phyloP scores from a whole-genome alignment of 1,140 invertebrate genomes.

The Drosophila trapezifrons region DNA sequence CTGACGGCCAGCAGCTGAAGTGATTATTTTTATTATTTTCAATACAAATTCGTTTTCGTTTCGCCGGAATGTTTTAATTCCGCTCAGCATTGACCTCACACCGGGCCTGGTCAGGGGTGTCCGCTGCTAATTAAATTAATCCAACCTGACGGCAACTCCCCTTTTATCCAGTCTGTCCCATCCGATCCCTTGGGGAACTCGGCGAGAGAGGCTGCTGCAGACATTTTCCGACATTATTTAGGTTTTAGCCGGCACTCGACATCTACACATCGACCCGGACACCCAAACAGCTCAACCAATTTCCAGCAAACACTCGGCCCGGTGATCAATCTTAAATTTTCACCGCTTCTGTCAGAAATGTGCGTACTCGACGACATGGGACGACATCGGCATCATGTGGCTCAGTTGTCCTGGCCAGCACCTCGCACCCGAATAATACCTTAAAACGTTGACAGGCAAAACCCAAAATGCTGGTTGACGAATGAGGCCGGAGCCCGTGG shows the following conservation, averaged over 20 bases:
- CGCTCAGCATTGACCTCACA: conserved; percentile 54
- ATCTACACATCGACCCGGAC: conserved; percentile 15
- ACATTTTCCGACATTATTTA: conserved; percentile 68
- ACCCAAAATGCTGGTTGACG: conserved; percentile 74
- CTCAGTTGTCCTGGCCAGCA: conserved; percentile 48
- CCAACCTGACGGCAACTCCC: conserved; percentile 32
- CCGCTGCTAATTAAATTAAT: conserved; percentile 66
- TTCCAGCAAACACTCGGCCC: conserved; percentile 67
- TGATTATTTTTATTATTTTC: conserved; percentile 60
- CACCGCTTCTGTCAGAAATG: conserved; percentile 83
- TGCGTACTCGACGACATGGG: conserved; percentile 74
- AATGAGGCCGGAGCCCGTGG: conserved; percentile 47
- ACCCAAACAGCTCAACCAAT: conserved; percentile 59
- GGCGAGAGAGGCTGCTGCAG: conserved; percentile 11
- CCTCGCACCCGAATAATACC: conserved; percentile 42
- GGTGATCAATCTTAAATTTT: conserved; percentile 84
- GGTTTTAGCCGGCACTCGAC: conserved; percentile 75
- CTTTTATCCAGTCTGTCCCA: conserved; percentile 3
- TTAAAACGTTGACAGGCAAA: conserved; percentile 67
- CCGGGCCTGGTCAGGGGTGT: conserved; percentile 33
- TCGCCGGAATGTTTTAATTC: conserved; percentile 42
- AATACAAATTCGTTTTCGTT: conserved; percentile 49
- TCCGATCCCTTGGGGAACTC: conserved; percentile 29
- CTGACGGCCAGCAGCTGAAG: conserved; percentile 43
- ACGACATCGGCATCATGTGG: conserved; percentile 66